phyloP scores from a whole-genome alignment of 2,797 vertebrate genomes.

The Periophthalmus magnuspinnatus region DNA sequence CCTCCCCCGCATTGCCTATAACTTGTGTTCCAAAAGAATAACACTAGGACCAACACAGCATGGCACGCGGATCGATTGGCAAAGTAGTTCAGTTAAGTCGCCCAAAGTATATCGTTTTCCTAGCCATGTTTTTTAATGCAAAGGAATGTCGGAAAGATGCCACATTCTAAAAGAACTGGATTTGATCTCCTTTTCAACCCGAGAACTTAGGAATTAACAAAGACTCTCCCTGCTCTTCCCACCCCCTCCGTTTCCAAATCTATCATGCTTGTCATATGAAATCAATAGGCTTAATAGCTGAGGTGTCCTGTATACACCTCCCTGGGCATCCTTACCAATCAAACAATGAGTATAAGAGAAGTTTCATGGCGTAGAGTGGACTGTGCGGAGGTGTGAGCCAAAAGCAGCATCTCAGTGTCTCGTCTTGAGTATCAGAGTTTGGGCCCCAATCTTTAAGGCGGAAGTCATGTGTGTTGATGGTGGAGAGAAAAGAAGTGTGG shows the following conservation, averaged over 20 bases:
- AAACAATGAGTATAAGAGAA: conserved; percentile 59
- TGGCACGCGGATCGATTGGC: neutral
- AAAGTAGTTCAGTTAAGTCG: no score
- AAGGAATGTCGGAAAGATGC: conserved; percentile 34
- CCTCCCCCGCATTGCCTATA: conserved; percentile 30
- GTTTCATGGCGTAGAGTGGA: conserved; percentile 43
- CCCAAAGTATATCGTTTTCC: neutral
- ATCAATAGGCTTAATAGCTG: conserved; percentile 69
- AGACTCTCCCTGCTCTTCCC: conserved; percentile 38
- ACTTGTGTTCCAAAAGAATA: conserved; percentile 12
- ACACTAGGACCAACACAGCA: neutral
- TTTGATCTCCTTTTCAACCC: conserved; percentile 48
- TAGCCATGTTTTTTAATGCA: conserved; percentile 15
- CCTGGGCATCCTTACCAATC: conserved; percentile 48
- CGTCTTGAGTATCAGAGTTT: conserved; percentile 51
- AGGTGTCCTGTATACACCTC: conserved; percentile 62
- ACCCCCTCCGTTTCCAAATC: conserved; percentile 44
- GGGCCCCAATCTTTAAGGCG: conserved; percentile 57
- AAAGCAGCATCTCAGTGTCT: conserved; percentile 44
- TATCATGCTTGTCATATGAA: conserved; percentile 71
- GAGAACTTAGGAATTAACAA: conserved; percentile 58
- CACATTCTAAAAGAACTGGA: conserved; percentile 44
- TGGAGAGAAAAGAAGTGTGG: conserved; percentile 13
- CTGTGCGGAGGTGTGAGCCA: conserved; percentile 36
- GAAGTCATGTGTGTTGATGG: conserved; percentile 49